Base-by-base conservation (phyloP, 2,888 invertebrate species). In the Terebella lapidaria region DNA sequence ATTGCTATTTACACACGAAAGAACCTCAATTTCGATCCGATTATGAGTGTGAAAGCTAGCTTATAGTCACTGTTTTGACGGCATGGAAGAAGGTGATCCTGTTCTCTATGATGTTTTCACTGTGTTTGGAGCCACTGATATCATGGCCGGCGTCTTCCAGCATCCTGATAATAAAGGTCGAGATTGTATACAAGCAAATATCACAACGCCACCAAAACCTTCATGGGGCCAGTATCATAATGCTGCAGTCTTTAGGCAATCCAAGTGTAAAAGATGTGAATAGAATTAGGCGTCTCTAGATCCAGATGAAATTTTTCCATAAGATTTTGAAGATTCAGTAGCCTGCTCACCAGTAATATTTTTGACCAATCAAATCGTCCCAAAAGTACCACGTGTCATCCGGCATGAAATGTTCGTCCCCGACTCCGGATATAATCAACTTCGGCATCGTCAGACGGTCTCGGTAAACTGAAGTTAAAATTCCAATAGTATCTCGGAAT, bases 321-420 rank as follows among this genome's bases (percentile, higher is more conserved):
- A n/a, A n/a, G n/a, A n/a, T n/a, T n/a, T n/a, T n/a, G n/a, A n/a
- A n/a, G n/a, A n/a, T n/a, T n/a, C n/a, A n/a, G n/a, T n/a, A n/a
- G n/a, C n/a, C n/a, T n/a, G n/a, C n/a, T n/a, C n/a, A n/a, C n/a
- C n/a, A n/a, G n/a, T n/a, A n/a, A n/a, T n/a, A n/a, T n/a, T n/a
- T n/a, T n/a, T n/a, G n/a, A 46, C 70, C 70, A 30, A 47, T 55
- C 0, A 74, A 63, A 20, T 71, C 58, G 49, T 67, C 54, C 60
- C 65, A 74, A 62, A 70, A 75, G 58, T 69, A 72, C 52, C 70
- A 67, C 1, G 74, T 66, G 58, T 74, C 73, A 52, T 74, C 75
- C 0, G 71, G 68, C 54, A 74, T 66, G 61, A 75, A 76, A 62
- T 74, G 74, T 57, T 75, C 76, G 56, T 76, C 76, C 1, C 74